Base-by-base conservation (phyloP, 2,797 vertebrate species). In the Argentina silus region DNA sequence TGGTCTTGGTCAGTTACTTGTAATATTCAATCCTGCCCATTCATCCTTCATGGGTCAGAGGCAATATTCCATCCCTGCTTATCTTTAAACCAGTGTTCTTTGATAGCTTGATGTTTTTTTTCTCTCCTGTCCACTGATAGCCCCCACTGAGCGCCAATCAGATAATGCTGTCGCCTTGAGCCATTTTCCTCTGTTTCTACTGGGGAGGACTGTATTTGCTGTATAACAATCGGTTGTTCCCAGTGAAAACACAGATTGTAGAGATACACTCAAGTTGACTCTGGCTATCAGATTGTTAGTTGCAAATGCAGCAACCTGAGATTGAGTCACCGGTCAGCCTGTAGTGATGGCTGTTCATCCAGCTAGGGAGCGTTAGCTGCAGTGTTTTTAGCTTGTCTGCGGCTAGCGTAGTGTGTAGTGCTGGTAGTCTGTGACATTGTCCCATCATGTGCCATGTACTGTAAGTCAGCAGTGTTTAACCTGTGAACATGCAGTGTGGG, bases 271-370 rank as follows among this genome's bases (percentile, higher is more conserved):
- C 15, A 53, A 4, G 68, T 68, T 83, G 75, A 83, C 77, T 76
- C 47, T 14, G 64, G 75, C 67, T 21, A 83, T 86, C 80, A 70
- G 69, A 76, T 85, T 78, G 75, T 75, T 65, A 67, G 77, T 87
- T 86, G 82, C 79, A 82, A 85, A 88, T 83, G 72, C 50, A 64
- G 86, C 69, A 88, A 86, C 79, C 75, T 45, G 85, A 89, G 80
- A 78, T 69, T 10, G 44, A 17, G 44, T 27, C 50, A 64, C 57
- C 36, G 21, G 51, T 65, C 62, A 55, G 48, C 14, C 64, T 48
- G 65, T 45, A 14, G 2, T 57, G 19, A 50, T 44, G 17, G 15
- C 11, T 50, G n/a, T 10, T 50, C 47, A 60, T 21, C 8, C 10
- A 62, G 67, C 74, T 57, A 62, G 23, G 56, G 69, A 36, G 45